These are phyloP conservation scores for Coregonus ussuriensis DNA, from an alignment of 2,797 vertebrate species.

Conservation along the genomic window DNA sequence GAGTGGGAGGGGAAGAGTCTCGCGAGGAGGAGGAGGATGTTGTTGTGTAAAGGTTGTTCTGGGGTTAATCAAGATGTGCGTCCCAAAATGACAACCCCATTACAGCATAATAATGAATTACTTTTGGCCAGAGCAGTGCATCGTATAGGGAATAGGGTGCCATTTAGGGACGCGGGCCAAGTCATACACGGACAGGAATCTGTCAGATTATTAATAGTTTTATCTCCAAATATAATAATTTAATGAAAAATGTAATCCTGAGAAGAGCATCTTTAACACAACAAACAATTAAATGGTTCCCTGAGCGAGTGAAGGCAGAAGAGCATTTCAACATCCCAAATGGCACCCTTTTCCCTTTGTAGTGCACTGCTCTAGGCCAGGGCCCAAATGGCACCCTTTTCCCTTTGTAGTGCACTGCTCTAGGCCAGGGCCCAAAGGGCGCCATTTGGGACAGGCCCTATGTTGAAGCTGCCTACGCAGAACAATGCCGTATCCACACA, in stretches of 20 bases:
- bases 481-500: conserved; percentile 42
- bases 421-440: too few relatives aligned
- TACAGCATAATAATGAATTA: too few relatives aligned
- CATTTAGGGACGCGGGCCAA: neutral
- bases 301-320: conserved; percentile 49
- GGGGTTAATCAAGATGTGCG: neutral
- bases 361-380: neutral
- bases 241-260: conserved; percentile 17
- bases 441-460: neutral
- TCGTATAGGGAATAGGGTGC: too few relatives aligned
- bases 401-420: neutral
- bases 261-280: conserved; percentile 33
- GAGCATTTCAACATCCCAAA: neutral
- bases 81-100: too few relatives aligned
- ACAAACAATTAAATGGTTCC: conserved; percentile 40
- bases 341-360: neutral
- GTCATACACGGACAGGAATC: neutral
- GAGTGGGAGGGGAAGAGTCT: neutral
- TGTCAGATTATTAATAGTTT: neutral
- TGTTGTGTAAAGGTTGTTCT: neutral
- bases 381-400: neutral
- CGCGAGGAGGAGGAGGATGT: neutral
- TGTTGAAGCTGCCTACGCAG: conserved; percentile 58
- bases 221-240: conserved; percentile 3
- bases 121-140: too few relatives aligned